Percentiles rank a stretch among this genome's conserved stretches.
phyloP scores from a whole-genome alignment of 1,140 invertebrate genomes.

The Scaptomyza graminum region DNA sequence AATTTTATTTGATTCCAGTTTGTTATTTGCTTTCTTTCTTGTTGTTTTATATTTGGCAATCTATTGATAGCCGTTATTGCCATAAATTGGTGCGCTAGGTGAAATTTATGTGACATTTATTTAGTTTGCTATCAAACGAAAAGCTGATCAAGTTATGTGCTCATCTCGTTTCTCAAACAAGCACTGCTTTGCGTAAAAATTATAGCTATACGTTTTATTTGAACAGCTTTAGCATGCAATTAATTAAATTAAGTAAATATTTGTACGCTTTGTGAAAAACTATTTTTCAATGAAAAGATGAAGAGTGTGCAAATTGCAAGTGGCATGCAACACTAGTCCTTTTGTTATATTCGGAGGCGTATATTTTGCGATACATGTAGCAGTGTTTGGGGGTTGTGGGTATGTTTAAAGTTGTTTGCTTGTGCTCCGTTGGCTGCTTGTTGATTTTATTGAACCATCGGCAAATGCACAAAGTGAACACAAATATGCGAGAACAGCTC shows the following conservation, averaged over 20 bases:
- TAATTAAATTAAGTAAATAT: conserved; percentile 54
- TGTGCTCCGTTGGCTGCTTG: conserved; percentile 36
- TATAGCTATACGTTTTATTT: conserved; percentile 23
- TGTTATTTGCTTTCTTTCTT: conserved; percentile 56
- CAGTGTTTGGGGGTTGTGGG: not conserved
- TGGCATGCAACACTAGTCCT: conserved; percentile 33
- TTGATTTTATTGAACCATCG: conserved; percentile 75
- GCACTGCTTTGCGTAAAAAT: not conserved
- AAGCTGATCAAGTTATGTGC: conserved; percentile 45
- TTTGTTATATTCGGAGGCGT: no score
- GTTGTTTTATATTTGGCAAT: conserved; percentile 32
- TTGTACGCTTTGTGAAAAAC: conserved; percentile 49
- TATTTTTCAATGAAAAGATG: conserved; percentile 29
- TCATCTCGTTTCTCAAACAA: not conserved
- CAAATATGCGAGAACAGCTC: conserved; percentile 24
- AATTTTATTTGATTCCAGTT: conserved; percentile 54
- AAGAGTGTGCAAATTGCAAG: not conserved
- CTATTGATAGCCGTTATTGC: conserved; percentile 48
- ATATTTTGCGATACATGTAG: not conserved
- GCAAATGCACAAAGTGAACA: conserved; percentile 67
- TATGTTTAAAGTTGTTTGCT: conserved; percentile 16
- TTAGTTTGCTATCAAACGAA: conserved; percentile 55
- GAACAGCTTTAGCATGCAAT: conserved; percentile 32
- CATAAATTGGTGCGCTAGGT: conserved; percentile 44
- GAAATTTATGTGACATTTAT: conserved; percentile 73